phyloP scores from a whole-genome alignment of 1,140 invertebrate species.

The Drosophila neocordata region DNA sequence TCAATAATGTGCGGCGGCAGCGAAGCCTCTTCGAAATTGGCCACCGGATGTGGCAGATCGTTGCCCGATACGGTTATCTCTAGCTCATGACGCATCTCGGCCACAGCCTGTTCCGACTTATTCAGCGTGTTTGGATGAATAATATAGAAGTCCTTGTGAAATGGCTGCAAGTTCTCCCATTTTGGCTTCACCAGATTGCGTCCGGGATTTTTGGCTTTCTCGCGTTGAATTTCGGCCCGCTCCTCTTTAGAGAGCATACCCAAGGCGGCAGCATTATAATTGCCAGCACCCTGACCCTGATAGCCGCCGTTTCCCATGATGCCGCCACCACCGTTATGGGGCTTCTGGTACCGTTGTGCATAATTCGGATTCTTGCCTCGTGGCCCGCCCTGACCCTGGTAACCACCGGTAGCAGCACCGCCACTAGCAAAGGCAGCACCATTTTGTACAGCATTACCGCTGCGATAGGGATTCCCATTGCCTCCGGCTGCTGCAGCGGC shows the following conservation, averaged over 20 bases:
- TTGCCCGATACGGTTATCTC: constrained; percentile 95
- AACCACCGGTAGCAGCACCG: constrained; percentile 50
- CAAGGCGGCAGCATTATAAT: constrained; percentile 67
- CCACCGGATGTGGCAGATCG: constrained; percentile 92
- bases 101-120: constrained; percentile 89
- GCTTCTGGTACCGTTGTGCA: constrained; percentile 73
- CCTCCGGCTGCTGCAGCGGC: constrained; percentile 36
- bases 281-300: constrained; percentile 57
- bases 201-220: constrained; percentile 89
- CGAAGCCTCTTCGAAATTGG: constrained; percentile 94
- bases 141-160: constrained; percentile 96
- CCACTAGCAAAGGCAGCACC: constrained; percentile 54
- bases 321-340: constrained; percentile 60
- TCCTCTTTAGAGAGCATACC: constrained; percentile 80
- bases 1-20: constrained; percentile 93
- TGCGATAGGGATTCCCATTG: constrained; percentile 58
- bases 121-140: constrained; percentile 90
- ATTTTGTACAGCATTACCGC: constrained; percentile 58
- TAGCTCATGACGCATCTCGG: constrained; percentile 88
- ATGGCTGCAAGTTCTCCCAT: constrained; percentile 93
- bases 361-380: constrained; percentile 75
- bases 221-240: constrained; percentile 85
- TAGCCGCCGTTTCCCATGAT: constrained; percentile 54
- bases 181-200: constrained; percentile 91
- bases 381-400: constrained; percentile 66